phyloP scores from a whole-genome alignment of 2,113 vertebrate genomes.

The Coptodon rendalli region DNA sequence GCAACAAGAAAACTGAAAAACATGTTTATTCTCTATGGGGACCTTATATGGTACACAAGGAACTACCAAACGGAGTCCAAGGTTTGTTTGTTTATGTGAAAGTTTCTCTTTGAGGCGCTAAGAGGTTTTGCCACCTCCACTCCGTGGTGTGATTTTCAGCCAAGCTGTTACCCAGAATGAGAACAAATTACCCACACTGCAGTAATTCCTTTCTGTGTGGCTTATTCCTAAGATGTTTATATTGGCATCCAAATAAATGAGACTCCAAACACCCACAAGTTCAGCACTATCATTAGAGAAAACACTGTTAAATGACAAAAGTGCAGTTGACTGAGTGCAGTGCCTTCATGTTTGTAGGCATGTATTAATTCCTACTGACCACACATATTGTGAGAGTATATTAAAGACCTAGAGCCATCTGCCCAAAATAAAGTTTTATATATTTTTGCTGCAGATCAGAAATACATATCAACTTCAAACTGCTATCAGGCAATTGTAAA shows the following conservation, averaged over 20 bases:
- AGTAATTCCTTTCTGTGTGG: not conserved
- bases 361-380: not conserved
- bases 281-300: conserved; percentile 37
- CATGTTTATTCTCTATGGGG: not conserved
- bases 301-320: conserved; percentile 31
- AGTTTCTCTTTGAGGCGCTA: conserved; percentile 19
- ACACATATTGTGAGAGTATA: conserved; percentile 6
- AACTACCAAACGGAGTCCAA: not conserved
- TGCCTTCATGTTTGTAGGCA: not conserved
- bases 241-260: conserved; percentile 36
- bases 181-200: conserved; percentile 43
- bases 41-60: not conserved
- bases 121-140: conserved; percentile 37
- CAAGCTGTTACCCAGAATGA: conserved; percentile 34
- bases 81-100: conserved; percentile 28
- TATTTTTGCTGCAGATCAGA: not conserved
- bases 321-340: not conserved
- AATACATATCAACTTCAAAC: not conserved
- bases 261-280: conserved; percentile 22
- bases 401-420: not conserved
- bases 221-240: conserved; percentile 35
- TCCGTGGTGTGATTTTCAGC: conserved; percentile 7
- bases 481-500: not conserved
- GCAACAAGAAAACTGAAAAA: conserved; percentile 6
- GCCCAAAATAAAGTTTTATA: not conserved